A percentile compares a stretch with the other conserved stretches of the same genome.
These are phyloP conservation scores for Drosophila carrolli DNA, from an alignment of 1,140 invertebrate species.

Conservation along the genomic window DNA sequence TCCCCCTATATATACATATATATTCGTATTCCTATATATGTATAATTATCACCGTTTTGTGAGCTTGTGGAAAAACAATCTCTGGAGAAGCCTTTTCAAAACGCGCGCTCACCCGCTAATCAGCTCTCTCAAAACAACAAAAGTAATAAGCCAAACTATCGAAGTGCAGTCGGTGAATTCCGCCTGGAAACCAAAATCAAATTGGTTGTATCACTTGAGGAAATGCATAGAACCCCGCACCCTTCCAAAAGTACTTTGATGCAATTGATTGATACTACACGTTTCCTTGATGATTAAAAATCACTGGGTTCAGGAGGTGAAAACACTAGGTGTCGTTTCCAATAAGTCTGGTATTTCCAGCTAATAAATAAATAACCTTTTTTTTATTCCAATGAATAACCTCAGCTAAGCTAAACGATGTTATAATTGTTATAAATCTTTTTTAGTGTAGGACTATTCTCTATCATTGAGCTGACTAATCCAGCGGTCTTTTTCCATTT, in stretches of 20 bases:
- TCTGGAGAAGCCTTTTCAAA: constrained; percentile 55
- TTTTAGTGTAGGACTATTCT: too few species aligned
- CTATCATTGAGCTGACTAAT: too few species aligned
- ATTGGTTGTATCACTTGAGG: constrained; percentile 10
- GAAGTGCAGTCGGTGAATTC: constrained; percentile 36
- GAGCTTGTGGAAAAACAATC: constrained; percentile 20
- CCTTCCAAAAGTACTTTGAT: constrained; percentile 14
- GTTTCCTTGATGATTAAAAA: constrained; percentile 20
- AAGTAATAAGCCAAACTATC: constrained; percentile 19
- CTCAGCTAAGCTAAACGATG: too few species aligned
- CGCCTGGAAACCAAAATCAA: constrained; percentile 33
- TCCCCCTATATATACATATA: constrained; percentile 17
- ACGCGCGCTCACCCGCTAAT: constrained; percentile 33
- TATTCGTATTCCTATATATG: constrained; percentile 20
- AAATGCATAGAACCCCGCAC: constrained; percentile 21
- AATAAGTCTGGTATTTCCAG: constrained; percentile 10
- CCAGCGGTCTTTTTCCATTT: too few species aligned
- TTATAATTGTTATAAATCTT: too few species aligned
- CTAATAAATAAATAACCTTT: neutral
- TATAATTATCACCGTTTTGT: constrained; percentile 44
- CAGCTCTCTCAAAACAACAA: constrained; percentile 31
- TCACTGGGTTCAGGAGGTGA: constrained; percentile 12
- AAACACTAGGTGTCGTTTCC: constrained; percentile 2
- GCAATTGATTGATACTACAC: constrained; percentile 31
- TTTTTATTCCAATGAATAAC: neutral